Base-by-base conservation (phyloP, 2,113 vertebrate genomes). In the Channa maculata region DNA sequence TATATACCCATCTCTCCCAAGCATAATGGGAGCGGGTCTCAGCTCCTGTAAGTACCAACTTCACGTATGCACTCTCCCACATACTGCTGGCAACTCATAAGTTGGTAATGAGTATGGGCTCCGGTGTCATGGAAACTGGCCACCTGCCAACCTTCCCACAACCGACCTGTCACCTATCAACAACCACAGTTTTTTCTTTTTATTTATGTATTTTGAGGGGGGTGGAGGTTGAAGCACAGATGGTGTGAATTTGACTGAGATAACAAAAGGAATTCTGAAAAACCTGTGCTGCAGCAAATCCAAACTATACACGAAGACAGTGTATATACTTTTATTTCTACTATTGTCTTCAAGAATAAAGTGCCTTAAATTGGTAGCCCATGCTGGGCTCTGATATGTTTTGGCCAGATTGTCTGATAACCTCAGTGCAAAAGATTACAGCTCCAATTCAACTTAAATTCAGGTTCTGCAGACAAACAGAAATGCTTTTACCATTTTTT, bases 101-200 rank as follows among this genome's bases (percentile, higher is more conserved):
- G 36, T 51, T 34, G 50, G 44, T 79, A 65, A 82, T 80, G 72
- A 75, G 54, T 33, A 8, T 69, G 66, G 36, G 66, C 45, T 38
- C 52, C 24, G 75, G 54, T 39, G 63, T 72, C 68, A 81, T 71
- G 75, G 72, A 72, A 78, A 83, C 67, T 24, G 41, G 48, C 71
- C 80, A 77, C 67, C 87, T 81, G 82, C 83, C 69, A 72, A 53
- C 74, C 58, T 60, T 53, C 60, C 60, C 38, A 79, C 74, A 49
- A 15, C 45, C 71, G 69, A 87, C 70, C 84, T 55, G 72, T 79
- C 84, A 82, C 65, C 66, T 71, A 65, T 69, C 70, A 55, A 46
- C 59, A 44, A 52, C 43, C 61, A n/a, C 12, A 34, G 5, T 9
- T 8, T 65, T 9, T 44, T 61, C 50, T 65, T 37, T 49, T 24